Conservation (phyloP, 2,797 vertebrate genomes). For the Parambassis ranga region DNA sequence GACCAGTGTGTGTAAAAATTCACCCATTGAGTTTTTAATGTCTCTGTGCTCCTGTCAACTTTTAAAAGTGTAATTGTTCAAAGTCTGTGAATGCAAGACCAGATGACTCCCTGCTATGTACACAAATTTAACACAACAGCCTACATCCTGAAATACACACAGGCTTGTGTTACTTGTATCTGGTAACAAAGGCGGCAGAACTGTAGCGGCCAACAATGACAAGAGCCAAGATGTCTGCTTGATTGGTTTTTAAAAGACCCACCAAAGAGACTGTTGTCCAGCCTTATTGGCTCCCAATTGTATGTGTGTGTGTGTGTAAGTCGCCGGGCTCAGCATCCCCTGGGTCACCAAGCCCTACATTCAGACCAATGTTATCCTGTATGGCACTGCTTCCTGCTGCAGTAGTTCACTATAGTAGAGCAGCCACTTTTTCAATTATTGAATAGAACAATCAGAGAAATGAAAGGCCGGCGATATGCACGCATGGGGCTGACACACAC, state of each 20-base stretch:
- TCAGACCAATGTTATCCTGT: slow-evolving; percentile 66
- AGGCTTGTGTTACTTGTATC: slow-evolving; percentile 22
- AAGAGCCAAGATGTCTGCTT: slow-evolving; percentile 75
- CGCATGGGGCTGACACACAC: not conserved
- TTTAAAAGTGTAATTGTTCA: no score
- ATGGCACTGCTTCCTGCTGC: slow-evolving; percentile 66
- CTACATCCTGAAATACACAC: slow-evolving; percentile 36
- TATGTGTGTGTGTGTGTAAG: slow-evolving; percentile 32
- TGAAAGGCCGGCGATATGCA: slow-evolving; percentile 34
- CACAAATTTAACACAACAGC: slow-evolving; percentile 29
- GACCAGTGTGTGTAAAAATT: slow-evolving; percentile 9
- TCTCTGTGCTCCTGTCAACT: no score
- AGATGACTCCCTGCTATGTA: slow-evolving; percentile 3
- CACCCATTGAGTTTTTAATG: not conserved
- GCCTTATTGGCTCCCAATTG: slow-evolving; percentile 45
- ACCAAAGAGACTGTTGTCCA: slow-evolving; percentile 62
- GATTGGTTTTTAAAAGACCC: slow-evolving; percentile 70
- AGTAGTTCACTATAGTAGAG: slow-evolving; percentile 37
- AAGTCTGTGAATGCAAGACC: not conserved
- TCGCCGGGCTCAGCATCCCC: slow-evolving; percentile 41
- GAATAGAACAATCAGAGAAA: slow-evolving; percentile 64
- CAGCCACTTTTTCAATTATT: slow-evolving; percentile 38
- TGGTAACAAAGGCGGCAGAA: slow-evolving; percentile 36
- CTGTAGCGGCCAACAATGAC: slow-evolving; percentile 69
- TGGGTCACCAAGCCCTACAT: slow-evolving; percentile 60